phyloP scores from a whole-genome alignment of 2,113 vertebrate genomes.

The Calyptomena viridis region DNA sequence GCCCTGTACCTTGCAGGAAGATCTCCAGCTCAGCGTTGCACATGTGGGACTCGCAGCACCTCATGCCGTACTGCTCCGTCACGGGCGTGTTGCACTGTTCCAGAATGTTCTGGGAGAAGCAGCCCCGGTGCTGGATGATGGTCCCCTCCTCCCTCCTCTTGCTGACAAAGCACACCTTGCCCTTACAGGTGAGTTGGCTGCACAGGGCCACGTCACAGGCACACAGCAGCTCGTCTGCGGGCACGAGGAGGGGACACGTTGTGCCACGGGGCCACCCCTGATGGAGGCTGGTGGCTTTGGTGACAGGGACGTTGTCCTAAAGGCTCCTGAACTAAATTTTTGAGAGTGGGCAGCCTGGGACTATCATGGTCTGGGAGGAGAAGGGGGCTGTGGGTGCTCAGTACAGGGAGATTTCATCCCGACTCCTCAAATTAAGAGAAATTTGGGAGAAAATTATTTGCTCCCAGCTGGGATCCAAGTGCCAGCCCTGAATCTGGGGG shows the following conservation, averaged over 20 bases:
- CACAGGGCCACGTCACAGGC: conserved; percentile 10
- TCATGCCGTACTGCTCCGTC: not conserved
- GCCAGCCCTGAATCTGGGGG: not conserved
- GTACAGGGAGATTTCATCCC: not conserved
- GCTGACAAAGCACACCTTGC: conserved; percentile 61
- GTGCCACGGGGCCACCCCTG: not conserved
- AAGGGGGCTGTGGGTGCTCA: not conserved
- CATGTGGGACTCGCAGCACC: conserved; percentile 39
- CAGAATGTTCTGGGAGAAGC: conserved; percentile 17
- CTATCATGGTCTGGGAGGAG: rapidly evolving
- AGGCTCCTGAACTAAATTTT: not conserved
- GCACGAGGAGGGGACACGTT: rapidly evolving
- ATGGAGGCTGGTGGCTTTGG: not conserved
- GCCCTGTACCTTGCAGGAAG: not conserved
- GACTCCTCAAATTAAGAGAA: too few species aligned
- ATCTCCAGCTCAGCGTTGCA: conserved; percentile 46
- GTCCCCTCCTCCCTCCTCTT: conserved; percentile 6
- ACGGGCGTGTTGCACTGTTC: not conserved
- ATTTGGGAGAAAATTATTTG: not conserved
- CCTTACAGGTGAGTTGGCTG: conserved; percentile 31
- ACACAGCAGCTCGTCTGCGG: not conserved
- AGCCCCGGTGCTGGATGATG: conserved; percentile 26
- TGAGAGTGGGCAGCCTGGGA: too few species aligned
- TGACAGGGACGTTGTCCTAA: not conserved
- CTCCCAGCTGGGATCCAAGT: not conserved